Evolutionary conservation across 2,113 vertebrate species (phyloP).

Genomic region (Neotragus pygmaeus): DNA sequence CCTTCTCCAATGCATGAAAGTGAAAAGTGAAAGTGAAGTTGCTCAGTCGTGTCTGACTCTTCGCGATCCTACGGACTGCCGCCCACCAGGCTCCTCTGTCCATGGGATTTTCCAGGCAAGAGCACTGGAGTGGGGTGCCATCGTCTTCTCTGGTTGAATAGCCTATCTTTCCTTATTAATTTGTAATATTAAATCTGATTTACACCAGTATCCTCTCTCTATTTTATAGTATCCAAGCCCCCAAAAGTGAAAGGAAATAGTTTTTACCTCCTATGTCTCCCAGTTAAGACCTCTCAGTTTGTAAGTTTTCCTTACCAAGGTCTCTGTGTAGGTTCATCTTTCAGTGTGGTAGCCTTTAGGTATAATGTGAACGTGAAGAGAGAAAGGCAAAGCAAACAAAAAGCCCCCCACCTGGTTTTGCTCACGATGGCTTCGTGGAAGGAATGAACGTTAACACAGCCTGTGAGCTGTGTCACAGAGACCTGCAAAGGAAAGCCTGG

Average conservation of each 20-base stretch:
- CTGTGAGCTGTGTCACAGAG: background rate
- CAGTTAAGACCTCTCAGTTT: background rate
- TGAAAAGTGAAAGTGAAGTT: no score
- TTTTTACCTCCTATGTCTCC: background rate
- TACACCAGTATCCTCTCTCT: background rate
- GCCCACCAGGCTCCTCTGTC: no score
- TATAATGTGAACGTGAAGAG: background rate
- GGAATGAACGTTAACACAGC: background rate
- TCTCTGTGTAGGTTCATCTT: background rate
- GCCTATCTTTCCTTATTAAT: background rate
- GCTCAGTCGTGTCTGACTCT: no score
- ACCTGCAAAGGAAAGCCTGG: background rate
- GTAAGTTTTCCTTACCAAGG: background rate
- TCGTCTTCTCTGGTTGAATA: background rate
- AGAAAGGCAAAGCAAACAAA: background rate
- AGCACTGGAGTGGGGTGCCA: no score
- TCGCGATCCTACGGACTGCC: no score
- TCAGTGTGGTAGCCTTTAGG: background rate
- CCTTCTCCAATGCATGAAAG: no score
- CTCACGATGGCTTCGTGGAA: background rate
- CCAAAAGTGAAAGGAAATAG: background rate
- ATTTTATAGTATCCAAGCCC: background rate
- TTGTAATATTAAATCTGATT: background rate
- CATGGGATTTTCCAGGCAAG: no score
- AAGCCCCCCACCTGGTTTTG: background rate